Conservation (phyloP, 2,113 vertebrate species). For the Misgurnus anguillicaudatus region DNA sequence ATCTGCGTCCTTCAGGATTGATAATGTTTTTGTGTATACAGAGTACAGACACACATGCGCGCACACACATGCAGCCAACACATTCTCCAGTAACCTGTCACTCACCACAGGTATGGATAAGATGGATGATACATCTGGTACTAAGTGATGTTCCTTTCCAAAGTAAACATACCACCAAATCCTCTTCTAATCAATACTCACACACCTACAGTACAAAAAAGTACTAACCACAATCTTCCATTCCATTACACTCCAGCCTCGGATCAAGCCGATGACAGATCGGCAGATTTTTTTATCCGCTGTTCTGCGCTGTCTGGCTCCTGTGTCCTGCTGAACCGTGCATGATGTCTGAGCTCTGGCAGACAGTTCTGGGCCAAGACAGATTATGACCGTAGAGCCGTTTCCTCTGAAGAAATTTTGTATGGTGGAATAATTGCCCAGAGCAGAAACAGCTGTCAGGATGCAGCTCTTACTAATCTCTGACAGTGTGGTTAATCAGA, state of each 20-base stretch:
- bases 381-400: constrained; percentile 30
- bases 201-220: not conserved
- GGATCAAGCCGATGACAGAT: not conserved
- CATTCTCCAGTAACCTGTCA: not conserved
- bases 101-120: not conserved
- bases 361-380: constrained; percentile 11
- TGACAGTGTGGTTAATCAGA: constrained; percentile 14
- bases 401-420: constrained; percentile 29
- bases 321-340: not conserved
- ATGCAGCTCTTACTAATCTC: constrained; percentile 17
- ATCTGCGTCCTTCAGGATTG: not conserved
- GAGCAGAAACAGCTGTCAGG: constrained; percentile 30
- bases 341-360: constrained; percentile 23
- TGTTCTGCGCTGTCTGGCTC: constrained; percentile 23
- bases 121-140: not conserved
- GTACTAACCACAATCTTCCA: constrained; percentile 1
- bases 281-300: not conserved
- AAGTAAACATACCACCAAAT: not conserved
- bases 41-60: not conserved
- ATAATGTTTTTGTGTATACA: constrained; percentile 10
- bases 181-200: not conserved
- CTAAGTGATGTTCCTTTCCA: not conserved
- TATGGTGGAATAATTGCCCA: constrained; percentile 27
- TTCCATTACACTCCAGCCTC: not conserved
- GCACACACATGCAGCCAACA: not conserved